These are phyloP conservation scores for Thalassoma bifasciatum DNA, from an alignment of 2,113 vertebrate genomes.

Conservation along the genomic window DNA sequence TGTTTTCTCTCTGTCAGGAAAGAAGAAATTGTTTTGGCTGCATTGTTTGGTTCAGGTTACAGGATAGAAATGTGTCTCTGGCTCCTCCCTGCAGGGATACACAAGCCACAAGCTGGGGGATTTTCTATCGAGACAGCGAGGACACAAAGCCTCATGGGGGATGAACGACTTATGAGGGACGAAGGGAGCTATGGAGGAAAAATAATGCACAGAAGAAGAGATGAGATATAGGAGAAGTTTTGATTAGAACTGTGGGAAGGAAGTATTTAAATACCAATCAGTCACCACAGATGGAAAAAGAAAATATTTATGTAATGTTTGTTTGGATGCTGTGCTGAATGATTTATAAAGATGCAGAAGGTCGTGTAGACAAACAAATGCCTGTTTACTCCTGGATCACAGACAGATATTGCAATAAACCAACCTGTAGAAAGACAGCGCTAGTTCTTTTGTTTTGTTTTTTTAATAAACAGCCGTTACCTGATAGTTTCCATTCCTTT, in stretches of 20 bases:
- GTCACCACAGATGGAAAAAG: conserved; percentile 12
- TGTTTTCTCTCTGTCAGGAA: background rate
- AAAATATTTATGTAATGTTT: background rate
- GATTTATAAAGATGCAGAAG: background rate
- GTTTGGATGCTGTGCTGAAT: conserved; percentile 14
- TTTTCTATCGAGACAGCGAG: background rate
- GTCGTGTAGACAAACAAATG: background rate
- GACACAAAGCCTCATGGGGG: conserved; percentile 3
- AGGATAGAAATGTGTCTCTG: background rate
- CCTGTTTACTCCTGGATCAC: background rate
- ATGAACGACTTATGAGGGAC: background rate
- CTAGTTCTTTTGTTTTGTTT: background rate
- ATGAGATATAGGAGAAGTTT: conserved; percentile 1
- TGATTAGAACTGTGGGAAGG: background rate
- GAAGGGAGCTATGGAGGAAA: background rate
- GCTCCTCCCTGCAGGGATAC: conserved; percentile 4
- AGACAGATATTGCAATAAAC: background rate
- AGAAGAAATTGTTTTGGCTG: background rate
- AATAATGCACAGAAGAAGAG: background rate
- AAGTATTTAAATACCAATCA: conserved; percentile 23
- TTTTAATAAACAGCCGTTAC: too few relatives aligned
- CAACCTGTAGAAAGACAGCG: background rate
- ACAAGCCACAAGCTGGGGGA: background rate
- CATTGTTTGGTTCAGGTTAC: background rate
- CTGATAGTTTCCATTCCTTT: too few relatives aligned